Base-by-base conservation (phyloP, 1,140 invertebrate genomes). In the Leucophenga varia region DNA sequence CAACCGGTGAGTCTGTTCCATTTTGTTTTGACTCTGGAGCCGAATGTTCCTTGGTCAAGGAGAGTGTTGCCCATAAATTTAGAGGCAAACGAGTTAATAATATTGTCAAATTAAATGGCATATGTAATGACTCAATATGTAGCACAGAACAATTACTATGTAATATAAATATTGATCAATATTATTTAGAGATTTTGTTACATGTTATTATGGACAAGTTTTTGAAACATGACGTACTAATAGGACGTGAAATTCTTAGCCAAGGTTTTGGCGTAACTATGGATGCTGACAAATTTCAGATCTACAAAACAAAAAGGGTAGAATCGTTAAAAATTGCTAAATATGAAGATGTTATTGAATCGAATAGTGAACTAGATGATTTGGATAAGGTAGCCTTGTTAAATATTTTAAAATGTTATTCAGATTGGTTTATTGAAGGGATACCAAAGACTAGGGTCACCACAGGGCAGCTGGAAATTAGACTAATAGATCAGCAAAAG, bases 221-320 rank as follows among this genome's bases (percentile, higher is more conserved):
- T 17, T 52, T 58, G 52, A 43, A 25, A 38, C 38, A 32, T 31
- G 16, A 35, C 18, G 21, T 47, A 10, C 12, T 56, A 3, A 44
- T 56, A 12, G 50, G 50, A 17, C 36, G 55, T 16, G 52, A 61
- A 25, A 43, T 52, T 36, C 13, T 49, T 8, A 49, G 32, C 28
- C 30, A 41, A n/a, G 39, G 47, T 17, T 49, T 49, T 34, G 39
- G 40, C n/a, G 39, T 49, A 41, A 43, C 20, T 2, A 49, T 35
- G 14, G 28, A 35, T 14, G 16, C 10, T 43, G 40, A 43, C 14
- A 43, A 20, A 36, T 42, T 37, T 47, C 28, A 47, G 17, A 32
- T 41, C 39, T 21, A 18, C 32, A 34, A 37, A 37, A 20, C 38
- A 3, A 36, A 49, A 49, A 41, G 10, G 3, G 17, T 43, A 35